Evolutionary conservation across 2,113 vertebrate genomes (phyloP), one percentile per base, ranked within the genome.

Genomic region (Prunella himalayana): DNA sequence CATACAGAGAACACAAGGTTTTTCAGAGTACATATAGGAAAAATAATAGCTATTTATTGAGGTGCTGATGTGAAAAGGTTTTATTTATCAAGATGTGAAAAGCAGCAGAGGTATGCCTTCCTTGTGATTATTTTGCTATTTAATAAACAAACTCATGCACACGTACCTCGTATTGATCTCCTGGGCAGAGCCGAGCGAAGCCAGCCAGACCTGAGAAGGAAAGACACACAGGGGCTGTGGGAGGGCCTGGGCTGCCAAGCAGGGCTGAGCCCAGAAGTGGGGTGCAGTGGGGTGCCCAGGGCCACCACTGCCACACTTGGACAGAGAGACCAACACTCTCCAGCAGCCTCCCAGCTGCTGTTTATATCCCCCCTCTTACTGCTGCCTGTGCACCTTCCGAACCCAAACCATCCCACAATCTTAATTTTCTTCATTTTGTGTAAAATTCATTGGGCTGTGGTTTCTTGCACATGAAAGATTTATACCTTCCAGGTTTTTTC

Each of bases 121-220:
- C 49, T 69, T 72, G 39, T 56, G 69, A 31, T 79, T 56, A 8
- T 68, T 85, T 31, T 41, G 15, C 71, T 73, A 2, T 30, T 44
- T 51, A 88, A 42, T 15, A 50, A 60, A 54, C 16, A 17, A 90
- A 65, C 6, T 2, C 7, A 42, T 1, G 1, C 28, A 56, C 31
- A 96, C 98, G 59, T 95, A 98, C 99, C 97, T 99, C 99, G 3
- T 99, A 99, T 23, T 99, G 99, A 96, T 99, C 99, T 92, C 99
- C 99, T 2, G 99, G 99, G 97, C 99, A 99, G 86, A 99, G 99
- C 57, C 99, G 98, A 30, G 99, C 99, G 63, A 99, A 99, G 35
- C 99, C 99, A 91, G 99, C 99, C 97, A 99, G 98, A 98, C 99
- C 99, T 99, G 96, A 25, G 65, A 76, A 84, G 14, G 71, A 96